Base-by-base conservation (phyloP, 2,888 invertebrate genomes). In the Cacoxenus indagator region DNA sequence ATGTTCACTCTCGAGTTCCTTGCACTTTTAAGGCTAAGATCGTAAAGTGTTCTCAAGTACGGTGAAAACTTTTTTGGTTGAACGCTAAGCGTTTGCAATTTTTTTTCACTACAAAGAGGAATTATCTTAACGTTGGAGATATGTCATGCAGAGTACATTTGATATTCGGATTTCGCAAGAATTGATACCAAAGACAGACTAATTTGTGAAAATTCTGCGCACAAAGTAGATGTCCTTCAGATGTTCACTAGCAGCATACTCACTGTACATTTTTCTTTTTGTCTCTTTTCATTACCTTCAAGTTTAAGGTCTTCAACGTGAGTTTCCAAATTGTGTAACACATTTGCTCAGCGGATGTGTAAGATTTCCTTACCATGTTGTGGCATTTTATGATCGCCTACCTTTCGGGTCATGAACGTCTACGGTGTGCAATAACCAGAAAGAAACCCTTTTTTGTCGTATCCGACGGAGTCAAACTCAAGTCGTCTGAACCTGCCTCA, bases 311-410 rank as follows among this genome's bases (percentile, higher is more conserved):
- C 11, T 24, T 27, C n/a, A 71, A 78, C 45, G 81, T 80, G 80
- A 80, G 81, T 79, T 79, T 80, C 79, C 78, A 82, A 76, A 78
- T 81, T 81, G 81, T 81, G 61, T 43, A 43, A 29, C 29, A 43
- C 22, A 43, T 43, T 62, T 14, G 14, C 11, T 22, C n/a, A 62
- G 45, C 61, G 61, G 61, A 62, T 62, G 61, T 62, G 61, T n/a
- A 31, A 59, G 61, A 62, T 62, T 62, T 62, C 61, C 61, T 62
- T 43, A n/a, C 29, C n/a, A 14, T 29, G 22, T 51, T 17, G 17
- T 19, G 17, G 8, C 22, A 51, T 51, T 51, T 51, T 51, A 51
- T 51, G 51, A 51, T 22, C 14, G 37, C 37, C 48, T 17, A n/a
- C 11, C 19, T 27, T 55, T 55, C 11, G 26, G 55, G 55, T 55